These are phyloP conservation scores for Anhinga anhinga DNA, from an alignment of 2,113 vertebrate species.

Conservation along the genomic window DNA sequence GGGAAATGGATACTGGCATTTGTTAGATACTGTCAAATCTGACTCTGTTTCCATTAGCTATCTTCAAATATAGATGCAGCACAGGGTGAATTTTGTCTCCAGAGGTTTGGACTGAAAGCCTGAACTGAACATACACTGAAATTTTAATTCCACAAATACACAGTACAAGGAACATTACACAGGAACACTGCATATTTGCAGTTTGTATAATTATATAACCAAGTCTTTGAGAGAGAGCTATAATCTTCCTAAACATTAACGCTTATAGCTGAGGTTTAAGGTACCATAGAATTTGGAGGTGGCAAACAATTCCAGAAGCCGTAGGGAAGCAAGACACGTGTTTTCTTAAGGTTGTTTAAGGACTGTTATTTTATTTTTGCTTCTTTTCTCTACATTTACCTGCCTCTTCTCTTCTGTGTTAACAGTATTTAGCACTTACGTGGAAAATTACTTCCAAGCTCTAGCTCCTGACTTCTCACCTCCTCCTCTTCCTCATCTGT, in stretches of 20 bases:
- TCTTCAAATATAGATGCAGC: neutral
- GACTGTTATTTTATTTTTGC: neutral
- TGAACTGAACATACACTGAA: neutral
- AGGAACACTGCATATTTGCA: neutral
- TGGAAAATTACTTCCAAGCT: neutral
- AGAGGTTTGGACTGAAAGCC: neutral
- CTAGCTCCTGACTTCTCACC: neutral
- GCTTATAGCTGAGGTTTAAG: neutral
- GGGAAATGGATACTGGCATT: neutral
- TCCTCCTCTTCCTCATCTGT: neutral
- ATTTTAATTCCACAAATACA: constrained; percentile 7
- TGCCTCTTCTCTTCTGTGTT: neutral
- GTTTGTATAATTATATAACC: neutral
- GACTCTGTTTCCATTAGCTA: neutral
- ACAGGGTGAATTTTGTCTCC: neutral
- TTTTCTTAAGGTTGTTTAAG: neutral
- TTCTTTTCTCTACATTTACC: neutral
- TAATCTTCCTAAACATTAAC: constrained; percentile 4
- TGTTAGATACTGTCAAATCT: neutral
- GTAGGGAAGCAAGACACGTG: neutral
- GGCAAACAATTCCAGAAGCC: neutral
- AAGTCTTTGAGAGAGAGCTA: neutral
- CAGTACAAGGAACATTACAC: neutral
- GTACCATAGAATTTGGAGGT: neutral
- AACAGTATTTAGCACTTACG: neutral